phyloP scores from a whole-genome alignment of 2,113 vertebrate species.

The rabbit (Oryctolagus cuniculus) region DNA sequence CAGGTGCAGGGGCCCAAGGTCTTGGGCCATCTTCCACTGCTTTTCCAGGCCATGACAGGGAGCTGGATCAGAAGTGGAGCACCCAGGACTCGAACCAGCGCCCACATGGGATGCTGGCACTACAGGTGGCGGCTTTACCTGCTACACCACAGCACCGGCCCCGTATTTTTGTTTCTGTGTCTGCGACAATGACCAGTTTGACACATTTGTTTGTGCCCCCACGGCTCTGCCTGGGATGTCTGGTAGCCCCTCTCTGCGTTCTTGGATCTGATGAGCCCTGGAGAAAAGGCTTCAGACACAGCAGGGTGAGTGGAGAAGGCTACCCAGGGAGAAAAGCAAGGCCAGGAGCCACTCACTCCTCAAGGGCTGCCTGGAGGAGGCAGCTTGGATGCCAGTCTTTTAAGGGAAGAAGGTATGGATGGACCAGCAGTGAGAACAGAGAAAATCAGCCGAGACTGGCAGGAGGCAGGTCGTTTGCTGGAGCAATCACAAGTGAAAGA shows the following conservation, averaged over 20 bases:
- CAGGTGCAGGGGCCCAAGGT: no score
- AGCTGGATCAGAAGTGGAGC: no score
- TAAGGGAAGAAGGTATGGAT: neutral
- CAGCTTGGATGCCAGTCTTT: neutral
- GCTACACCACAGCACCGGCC: no score
- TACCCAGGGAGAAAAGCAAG: neutral
- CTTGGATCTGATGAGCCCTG: neutral
- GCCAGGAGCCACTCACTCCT: neutral
- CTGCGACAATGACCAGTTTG: neutral
- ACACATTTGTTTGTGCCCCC: neutral
- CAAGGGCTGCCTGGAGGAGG: neutral
- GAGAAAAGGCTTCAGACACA: neutral
- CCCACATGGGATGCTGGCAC: no score
- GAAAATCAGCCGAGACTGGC: neutral
- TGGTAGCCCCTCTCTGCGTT: neutral
- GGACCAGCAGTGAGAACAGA: neutral
- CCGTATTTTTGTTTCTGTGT: neutral
- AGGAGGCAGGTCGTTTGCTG: neutral
- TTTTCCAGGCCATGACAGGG: no score
- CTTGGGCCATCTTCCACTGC: no score
- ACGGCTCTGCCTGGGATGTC: fast-evolving
- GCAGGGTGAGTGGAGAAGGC: no score
- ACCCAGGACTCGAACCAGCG: no score
- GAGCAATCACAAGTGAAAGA: neutral
- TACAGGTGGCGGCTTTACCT: no score